A percentile compares a stretch with the other conserved stretches of the same genome.
Evolutionary conservation across 2,113 vertebrate genomes (phyloP).

Genomic region (Puntigrus tetrazona): DNA sequence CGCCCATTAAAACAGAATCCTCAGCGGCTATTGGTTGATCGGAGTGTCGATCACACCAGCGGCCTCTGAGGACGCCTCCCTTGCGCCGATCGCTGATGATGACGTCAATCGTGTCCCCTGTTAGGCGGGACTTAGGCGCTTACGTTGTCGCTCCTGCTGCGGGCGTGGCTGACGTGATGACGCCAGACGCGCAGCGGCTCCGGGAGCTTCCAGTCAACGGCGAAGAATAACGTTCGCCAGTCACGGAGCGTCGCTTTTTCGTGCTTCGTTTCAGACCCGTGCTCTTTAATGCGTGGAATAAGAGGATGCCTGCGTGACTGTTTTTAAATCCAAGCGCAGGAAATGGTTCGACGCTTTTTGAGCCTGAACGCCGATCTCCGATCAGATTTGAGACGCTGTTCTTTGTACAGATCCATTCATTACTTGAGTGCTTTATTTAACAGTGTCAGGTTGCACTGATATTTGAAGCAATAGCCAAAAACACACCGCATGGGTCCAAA

Average conservation of each 20-base stretch:
- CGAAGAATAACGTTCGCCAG: neutral
- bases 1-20: slow-evolving; percentile 32
- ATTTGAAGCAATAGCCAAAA: no score
- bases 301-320: neutral
- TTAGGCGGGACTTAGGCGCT: slow-evolving; percentile 35
- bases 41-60: slow-evolving; percentile 38
- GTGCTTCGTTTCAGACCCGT: neutral
- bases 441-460: no score
- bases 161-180: slow-evolving; percentile 7
- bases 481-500: no score
- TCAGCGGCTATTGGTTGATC: slow-evolving; percentile 35
- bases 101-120: slow-evolving; percentile 51
- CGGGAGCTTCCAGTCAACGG: neutral
- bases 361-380: neutral
- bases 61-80: slow-evolving; percentile 32
- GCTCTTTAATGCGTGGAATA: neutral
- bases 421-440: neutral
- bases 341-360: neutral
- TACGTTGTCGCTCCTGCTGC: neutral
- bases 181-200: neutral
- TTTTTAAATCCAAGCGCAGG: neutral
- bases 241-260: neutral
- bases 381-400: neutral
- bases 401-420: slow-evolving; percentile 4
- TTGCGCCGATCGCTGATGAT: slow-evolving; percentile 42